Base-by-base conservation (phyloP, 2,113 vertebrate species). In the Zosterops japonicus region DNA sequence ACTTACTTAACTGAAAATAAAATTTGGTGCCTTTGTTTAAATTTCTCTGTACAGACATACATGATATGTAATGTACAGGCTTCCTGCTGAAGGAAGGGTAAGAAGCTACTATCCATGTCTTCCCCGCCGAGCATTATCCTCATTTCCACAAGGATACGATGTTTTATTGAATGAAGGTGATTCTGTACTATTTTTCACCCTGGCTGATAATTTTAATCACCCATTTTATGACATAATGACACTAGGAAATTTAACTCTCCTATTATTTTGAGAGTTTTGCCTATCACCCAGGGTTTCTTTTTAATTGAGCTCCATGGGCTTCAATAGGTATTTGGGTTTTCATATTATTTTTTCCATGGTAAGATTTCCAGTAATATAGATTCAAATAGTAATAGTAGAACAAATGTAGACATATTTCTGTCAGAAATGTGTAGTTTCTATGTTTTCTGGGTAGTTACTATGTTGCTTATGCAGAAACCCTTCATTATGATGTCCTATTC, bases 61-160 rank as follows among this genome's bases (percentile, higher is more conserved):
- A 20, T 9, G 8, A 57, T 29, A n/a, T 8, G 5, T 42, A 57
- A 55, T 0, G 1, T 23, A 63, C 4, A 75, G 24, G 3, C 17
- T 57, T 84, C 47, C 16, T 61, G 13, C 23, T n/a, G 29, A 18
- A 22, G 3, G 20, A 11, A 69, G 31, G 10, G 28, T 33, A 41
- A 89, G 36, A 61, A 89, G 28, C 7, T 80, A 14, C 8, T 39
- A 4, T 80, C 8, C 21, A 5, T 65, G 42, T 27, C 16, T 70
- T 81, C 39, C 28, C 6, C 5, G 18, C 8, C 25, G 44, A 35
- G 3, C 18, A 80, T 44, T 77, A 56, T 20, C 8, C 19, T 72
- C 2, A 16, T 78, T 89, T 89, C 27, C 39, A 39, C 12, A 11
- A 39, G 39, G 39, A 39, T 39, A 39, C 12, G 11, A 39, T 39